These are phyloP conservation scores for Echeneis naucrates DNA, from an alignment of 2,797 vertebrate genomes.

Conservation along the genomic window DNA sequence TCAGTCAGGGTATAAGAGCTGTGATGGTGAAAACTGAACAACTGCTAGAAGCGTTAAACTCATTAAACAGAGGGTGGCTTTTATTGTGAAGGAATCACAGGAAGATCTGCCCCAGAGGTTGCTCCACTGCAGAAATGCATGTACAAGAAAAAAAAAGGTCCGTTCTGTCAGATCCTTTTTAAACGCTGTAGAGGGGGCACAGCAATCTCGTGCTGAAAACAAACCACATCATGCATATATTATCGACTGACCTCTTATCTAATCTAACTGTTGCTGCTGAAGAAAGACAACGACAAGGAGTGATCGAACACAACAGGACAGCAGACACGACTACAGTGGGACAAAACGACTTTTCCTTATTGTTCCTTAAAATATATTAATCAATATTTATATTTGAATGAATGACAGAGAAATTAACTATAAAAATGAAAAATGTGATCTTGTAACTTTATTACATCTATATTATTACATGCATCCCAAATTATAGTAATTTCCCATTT, in stretches of 20 bases:
- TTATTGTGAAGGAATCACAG: background rate
- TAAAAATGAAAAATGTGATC: too few relatives aligned
- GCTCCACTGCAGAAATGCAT: background rate
- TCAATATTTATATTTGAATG: too few relatives aligned
- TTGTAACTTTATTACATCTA: too few relatives aligned
- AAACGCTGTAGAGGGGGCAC: background rate
- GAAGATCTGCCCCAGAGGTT: slow-evolving; percentile 5
- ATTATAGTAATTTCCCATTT: background rate
- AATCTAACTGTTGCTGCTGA: background rate
- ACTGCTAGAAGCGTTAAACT: background rate
- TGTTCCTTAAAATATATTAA: too few relatives aligned
- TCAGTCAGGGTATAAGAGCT: background rate
- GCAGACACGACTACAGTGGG: too few relatives aligned
- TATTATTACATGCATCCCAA: background rate
- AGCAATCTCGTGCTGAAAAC: slow-evolving; percentile 9
- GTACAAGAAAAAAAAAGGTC: slow-evolving; percentile 4
- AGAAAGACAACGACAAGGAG: background rate
- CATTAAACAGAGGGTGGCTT: background rate
- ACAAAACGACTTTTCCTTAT: too few relatives aligned
- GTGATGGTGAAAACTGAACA: background rate
- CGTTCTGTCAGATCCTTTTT: background rate
- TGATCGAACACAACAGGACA: too few relatives aligned
- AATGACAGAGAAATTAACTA: too few relatives aligned
- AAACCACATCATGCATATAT: background rate
- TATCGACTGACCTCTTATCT: slow-evolving; percentile 8